Conservation (phyloP, 1,140 invertebrate species). For the Hyles euphorbiae region DNA sequence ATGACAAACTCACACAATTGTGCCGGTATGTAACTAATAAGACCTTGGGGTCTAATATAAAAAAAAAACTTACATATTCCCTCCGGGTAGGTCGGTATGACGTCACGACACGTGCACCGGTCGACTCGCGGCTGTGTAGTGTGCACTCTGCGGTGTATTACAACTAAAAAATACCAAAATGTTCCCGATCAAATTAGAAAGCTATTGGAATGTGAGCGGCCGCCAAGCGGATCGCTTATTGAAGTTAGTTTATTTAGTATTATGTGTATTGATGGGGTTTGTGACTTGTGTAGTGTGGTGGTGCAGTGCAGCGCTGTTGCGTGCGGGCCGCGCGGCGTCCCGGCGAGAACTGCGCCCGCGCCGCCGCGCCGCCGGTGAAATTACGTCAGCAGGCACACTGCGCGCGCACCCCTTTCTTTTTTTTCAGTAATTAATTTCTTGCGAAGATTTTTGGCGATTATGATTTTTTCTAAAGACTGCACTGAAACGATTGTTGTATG, state of each 20-base stretch:
- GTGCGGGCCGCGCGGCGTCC: slow-evolving; percentile 53
- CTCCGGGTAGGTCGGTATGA: slow-evolving; percentile 35
- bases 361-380: slow-evolving; percentile 40
- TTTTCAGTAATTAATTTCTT: slow-evolving; percentile 65
- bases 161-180: too few relatives aligned
- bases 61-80: slow-evolving; percentile 46
- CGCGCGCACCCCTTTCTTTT: slow-evolving; percentile 66
- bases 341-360: slow-evolving; percentile 52
- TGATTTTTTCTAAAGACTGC: slow-evolving; percentile 32
- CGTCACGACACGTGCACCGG: slow-evolving; percentile 47
- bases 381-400: slow-evolving; percentile 55
- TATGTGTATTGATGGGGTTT: slow-evolving; percentile 9
- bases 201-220: too few relatives aligned
- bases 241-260: background rate
- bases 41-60: slow-evolving; percentile 6
- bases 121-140: slow-evolving; percentile 11
- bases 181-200: background rate
- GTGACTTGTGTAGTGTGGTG: slow-evolving; percentile 21
- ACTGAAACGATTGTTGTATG: background rate
- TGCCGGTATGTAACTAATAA: slow-evolving; percentile 12
- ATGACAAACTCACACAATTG: too few relatives aligned
- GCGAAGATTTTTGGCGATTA: slow-evolving; percentile 58
- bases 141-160: too few relatives aligned
- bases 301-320: slow-evolving; percentile 16
- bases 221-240: too few relatives aligned